Evolutionary conservation across 2,797 vertebrate genomes (phyloP).

Genomic region (Pitangus sulphuratus): DNA sequence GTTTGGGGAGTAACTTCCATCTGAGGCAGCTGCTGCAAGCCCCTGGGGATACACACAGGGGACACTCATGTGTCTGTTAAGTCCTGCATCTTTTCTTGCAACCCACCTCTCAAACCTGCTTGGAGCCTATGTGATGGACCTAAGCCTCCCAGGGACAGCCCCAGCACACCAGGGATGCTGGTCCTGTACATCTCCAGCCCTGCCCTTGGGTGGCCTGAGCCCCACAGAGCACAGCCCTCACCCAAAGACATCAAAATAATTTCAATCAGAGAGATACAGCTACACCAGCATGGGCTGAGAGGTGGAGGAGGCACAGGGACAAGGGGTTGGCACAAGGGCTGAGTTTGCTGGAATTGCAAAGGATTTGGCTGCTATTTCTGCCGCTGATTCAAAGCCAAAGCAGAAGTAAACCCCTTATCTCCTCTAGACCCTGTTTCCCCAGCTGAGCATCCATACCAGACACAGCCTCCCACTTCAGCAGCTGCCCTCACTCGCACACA

Average conservation of each 20-base stretch:
- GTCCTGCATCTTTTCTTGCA: not conserved
- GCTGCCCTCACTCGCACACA: not conserved
- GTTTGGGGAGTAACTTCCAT: not conserved
- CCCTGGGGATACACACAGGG: not conserved
- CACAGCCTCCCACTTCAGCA: not conserved
- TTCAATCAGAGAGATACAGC: not conserved
- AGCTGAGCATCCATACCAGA: not conserved
- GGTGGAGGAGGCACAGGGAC: accelerated
- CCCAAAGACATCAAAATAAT: not conserved
- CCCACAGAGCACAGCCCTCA: not conserved
- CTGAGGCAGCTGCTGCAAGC: not conserved
- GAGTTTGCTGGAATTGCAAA: not conserved
- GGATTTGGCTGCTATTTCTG: not conserved
- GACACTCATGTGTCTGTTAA: not conserved
- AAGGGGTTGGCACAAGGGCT: not conserved
- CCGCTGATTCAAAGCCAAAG: not conserved
- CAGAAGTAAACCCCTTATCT: not conserved
- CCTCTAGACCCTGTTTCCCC: not conserved
- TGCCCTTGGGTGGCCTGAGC: not conserved
- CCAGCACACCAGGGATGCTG: not conserved
- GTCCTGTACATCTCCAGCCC: not conserved
- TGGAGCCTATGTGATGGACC: accelerated
- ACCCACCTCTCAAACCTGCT: not conserved
- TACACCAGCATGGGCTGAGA: accelerated
- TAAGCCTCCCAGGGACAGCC: not conserved